Base-by-base conservation (phyloP, 2,113 vertebrate genomes). In the Bettongia penicillata region DNA sequence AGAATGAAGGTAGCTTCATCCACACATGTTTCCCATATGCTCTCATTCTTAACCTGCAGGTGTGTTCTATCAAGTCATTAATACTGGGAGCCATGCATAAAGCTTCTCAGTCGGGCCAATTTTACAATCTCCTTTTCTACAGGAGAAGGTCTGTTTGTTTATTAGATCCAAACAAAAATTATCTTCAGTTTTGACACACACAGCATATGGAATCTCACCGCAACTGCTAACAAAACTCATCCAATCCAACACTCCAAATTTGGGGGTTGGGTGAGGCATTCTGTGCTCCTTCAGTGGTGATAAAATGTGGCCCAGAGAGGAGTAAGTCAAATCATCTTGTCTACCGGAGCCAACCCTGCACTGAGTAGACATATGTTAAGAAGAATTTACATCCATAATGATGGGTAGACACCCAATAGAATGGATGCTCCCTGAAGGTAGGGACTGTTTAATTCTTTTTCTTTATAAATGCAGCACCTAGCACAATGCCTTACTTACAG, bases 141-240 rank as follows among this genome's bases (percentile, higher is more conserved):
- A 93, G 89, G 93, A 93, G 90, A 94, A 92, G 90, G 49, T 96
- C 97, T 97, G 96, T 97, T 98, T 97, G 96, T 97, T 97, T 98
- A 97, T 97, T 97, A 93, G 93, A 96, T 96, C 91, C 94, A 96
- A 96, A 97, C 94, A 96, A 95, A 98, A 98, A 97, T 97, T 96
- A 96, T 96, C 95, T 97, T 97, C 97, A 97, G 97, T 97, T 98
- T 97, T 98, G 96, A 98, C 97, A 97, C 96, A 97, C 95, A 96
- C 96, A 97, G 94, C 98, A 98, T 97, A 98, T 97, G 98, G 97
- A 98, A 95, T 93, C 89, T 49, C 51, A 90, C 90, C 91, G 92
- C 96, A 98, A 96, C 97, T 97, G 97, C 97, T 94, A 95, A 92
- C 93, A 95, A 96, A 96, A 96, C 96, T 90, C 97, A 97, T 91